Percentiles rank a stretch among this genome's conserved stretches.
These are phyloP conservation scores for Accipiter badius DNA, from an alignment of 2,797 vertebrate genomes.

Conservation along the genomic window DNA sequence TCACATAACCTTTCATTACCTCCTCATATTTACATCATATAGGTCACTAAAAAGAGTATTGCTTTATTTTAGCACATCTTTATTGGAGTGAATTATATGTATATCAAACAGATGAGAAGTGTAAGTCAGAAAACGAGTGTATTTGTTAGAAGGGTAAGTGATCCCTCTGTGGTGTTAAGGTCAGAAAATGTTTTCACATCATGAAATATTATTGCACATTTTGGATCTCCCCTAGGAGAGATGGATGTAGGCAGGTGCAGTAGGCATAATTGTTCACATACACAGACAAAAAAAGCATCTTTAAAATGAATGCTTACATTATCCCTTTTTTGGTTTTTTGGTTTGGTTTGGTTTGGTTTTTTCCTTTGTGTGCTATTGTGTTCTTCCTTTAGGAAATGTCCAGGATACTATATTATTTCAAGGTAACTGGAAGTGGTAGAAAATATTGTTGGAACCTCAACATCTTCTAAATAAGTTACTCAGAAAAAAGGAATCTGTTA, in stretches of 20 bases:
- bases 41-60: background rate
- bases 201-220: background rate
- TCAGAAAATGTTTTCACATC: background rate
- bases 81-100: background rate
- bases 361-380: background rate
- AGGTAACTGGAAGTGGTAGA: background rate
- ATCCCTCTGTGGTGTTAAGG: background rate
- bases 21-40: background rate
- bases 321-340: background rate
- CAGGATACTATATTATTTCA: background rate
- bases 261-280: background rate
- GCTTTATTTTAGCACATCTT: background rate
- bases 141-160: background rate
- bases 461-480: background rate
- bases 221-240: background rate
- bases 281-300: rapidly evolving
- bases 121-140: background rate
- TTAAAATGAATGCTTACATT: background rate
- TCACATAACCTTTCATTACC: background rate
- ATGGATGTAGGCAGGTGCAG: background rate
- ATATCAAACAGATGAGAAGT: background rate
- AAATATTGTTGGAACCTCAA: background rate
- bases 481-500: background rate
- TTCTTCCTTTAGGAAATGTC: background rate
- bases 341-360: background rate